Evolutionary conservation across 53 echinoderm and acorn worm species (phyloP), one percentile per base, ranked within the genome.

Genomic region (Actinopyga echinites): DNA sequence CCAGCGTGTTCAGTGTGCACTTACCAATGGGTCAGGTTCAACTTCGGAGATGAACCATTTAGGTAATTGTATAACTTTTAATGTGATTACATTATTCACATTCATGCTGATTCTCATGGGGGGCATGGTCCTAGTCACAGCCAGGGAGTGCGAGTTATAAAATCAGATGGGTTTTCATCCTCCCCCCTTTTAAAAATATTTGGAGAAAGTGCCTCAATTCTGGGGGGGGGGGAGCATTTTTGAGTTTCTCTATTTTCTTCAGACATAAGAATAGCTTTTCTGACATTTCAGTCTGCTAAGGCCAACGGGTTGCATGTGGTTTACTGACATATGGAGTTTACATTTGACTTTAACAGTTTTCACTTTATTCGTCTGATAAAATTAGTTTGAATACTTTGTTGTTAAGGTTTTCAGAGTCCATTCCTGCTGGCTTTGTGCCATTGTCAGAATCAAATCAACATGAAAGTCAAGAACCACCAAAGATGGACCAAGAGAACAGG

Each of bases 1-100:
- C 93, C 93, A 52, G 93, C 93, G 54, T 93, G 93, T 57, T 93
- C 93, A n/a, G 79, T 93, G 26, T 89, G 90, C n/a, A 90, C 93
- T 1, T 82, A 93, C 36, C 93, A 93, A 61, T 80, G 90, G 29
- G 63, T 88, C 21, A 71, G 82, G 36, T 93, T 93, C 56, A 93
- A 93, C 79, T 93, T 93, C 87, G 93, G 93, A 32, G 87, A 86
- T 49, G 79, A 55, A 0, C 87, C 87, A 7, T 80, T 93, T 77
- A 87, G 93, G 93, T 93, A 60, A 40, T 64, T 42, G 7, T 12
- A 28, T 53, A 33, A 30, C 26, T 65, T 49, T 9, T 65, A 31
- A 3, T 75, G 44, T 49, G 2, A 49, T 6, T 49, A 13, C 13
- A 40, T 40, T 40, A 40, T 6, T 40, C 8, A 8, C 40, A 40